Evolutionary conservation across 2,888 invertebrate genomes (phyloP), one percentile per base, ranked within the genome.

Genomic region (Pheosia gnoma): DNA sequence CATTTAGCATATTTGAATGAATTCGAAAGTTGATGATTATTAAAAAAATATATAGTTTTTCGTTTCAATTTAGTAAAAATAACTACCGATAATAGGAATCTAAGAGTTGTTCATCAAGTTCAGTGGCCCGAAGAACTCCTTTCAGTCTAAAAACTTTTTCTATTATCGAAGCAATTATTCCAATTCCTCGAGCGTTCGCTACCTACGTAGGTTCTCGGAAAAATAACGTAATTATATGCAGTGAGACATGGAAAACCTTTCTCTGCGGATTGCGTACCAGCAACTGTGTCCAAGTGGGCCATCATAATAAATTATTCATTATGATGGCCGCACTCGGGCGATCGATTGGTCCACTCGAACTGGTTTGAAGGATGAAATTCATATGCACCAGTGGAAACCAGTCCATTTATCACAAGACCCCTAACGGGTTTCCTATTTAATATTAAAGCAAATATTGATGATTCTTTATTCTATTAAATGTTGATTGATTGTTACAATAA

Each of bases 201-300:
- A 41, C 41, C 41, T 41, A 41, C 4, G 41, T 41, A 41, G 8
- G 7, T 49, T 61, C 58, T 60, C 65, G 41, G 62, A 65, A 58
- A 62, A 68, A 70, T 75, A 53, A 74, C 74, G 72, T 82, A 81
- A 84, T 84, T 79, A 81, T 81, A 80, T 81, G 79, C 83, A 80
- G 67, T 73, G 72, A 65, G 74, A 86, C 87, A 87, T 65, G 83
- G 79, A 84, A 88, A 87, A 82, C 83, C 84, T 86, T 81, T 88
- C 76, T 80, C 65, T 73, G 75, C 60, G 65, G 75, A 85, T 86
- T 84, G 83, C 75, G 73, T 65, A 53, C 37, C 9, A 74, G 71
- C 78, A 78, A 81, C 78, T 70, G 69, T 67, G 77, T 77, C 66
- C 68, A 68, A 74, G 70, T 67, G 71, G 64, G 70, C 77, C 68